phyloP scores from a whole-genome alignment of 2,113 vertebrate species.

The Numida meleagris region DNA sequence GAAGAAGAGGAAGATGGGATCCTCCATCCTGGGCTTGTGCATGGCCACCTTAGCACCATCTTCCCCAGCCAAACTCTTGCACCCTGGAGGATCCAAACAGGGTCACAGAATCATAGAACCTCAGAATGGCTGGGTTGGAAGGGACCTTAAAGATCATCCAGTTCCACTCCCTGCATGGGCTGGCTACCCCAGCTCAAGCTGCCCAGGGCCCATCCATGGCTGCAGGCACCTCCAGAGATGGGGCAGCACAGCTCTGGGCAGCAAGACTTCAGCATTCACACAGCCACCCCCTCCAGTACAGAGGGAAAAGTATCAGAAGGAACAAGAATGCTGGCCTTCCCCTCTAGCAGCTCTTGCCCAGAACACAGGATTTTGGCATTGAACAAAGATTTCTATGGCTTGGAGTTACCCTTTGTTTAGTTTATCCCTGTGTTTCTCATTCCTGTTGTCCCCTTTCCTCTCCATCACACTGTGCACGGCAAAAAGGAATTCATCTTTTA shows the following conservation, averaged over 20 bases:
- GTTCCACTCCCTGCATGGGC: too few species aligned
- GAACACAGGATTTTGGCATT: background rate
- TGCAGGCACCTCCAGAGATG: too few species aligned
- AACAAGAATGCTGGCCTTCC: background rate
- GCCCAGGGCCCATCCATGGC: too few species aligned
- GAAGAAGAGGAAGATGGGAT: background rate
- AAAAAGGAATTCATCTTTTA: background rate
- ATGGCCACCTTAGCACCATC: rapidly evolving
- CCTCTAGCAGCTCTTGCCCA: background rate
- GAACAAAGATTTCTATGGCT: background rate
- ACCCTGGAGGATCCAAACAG: background rate
- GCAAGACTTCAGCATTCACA: background rate
- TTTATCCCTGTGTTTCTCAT: background rate
- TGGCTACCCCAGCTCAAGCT: too few species aligned
- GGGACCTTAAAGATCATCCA: too few species aligned
- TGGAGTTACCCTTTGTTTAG: background rate
- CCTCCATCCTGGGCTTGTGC: background rate
- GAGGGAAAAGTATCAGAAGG: background rate
- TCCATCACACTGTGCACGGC: background rate
- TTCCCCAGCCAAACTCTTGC: background rate
- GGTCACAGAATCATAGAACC: too few species aligned
- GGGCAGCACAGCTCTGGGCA: too few species aligned
- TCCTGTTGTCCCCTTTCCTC: background rate
- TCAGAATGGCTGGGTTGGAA: too few species aligned
- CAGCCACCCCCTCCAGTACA: background rate